phyloP scores from a whole-genome alignment of 2,797 vertebrate genomes.

The Smutsia gigantea region DNA sequence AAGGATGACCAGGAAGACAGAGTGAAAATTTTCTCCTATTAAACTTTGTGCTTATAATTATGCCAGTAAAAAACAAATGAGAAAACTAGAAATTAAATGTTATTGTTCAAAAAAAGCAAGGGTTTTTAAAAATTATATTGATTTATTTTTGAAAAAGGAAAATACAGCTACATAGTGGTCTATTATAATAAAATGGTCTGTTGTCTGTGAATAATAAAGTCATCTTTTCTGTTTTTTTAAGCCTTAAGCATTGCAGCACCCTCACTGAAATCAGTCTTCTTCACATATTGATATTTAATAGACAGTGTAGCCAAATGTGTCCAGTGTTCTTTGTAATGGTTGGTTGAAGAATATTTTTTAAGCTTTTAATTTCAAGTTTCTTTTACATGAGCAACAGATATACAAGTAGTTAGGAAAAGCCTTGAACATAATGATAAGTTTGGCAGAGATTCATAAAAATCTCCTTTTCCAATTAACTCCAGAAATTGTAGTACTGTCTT shows the following conservation, averaged over 20 bases:
- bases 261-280: background rate
- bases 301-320: background rate
- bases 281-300: background rate
- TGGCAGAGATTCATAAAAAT: conserved; percentile 5
- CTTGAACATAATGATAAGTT: background rate
- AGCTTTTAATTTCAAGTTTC: conserved; percentile 23
- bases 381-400: conserved; percentile 43
- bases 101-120: background rate
- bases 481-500: background rate
- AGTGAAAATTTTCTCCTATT: background rate
- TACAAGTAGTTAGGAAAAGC: background rate
- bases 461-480: background rate
- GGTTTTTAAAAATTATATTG: background rate
- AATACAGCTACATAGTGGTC: background rate
- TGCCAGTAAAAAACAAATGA: background rate
- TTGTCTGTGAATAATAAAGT: conserved; percentile 12
- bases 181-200: background rate
- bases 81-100: conserved; percentile 32
- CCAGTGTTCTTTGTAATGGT: background rate
- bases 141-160: background rate
- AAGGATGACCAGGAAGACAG: background rate
- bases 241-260: background rate
- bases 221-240: conserved; percentile 7
- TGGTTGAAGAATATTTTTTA: conserved; percentile 12
- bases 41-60: background rate